These are phyloP conservation scores for Sebastes hubbsi DNA, from an alignment of 2,797 vertebrate genomes.

Conservation along the genomic window DNA sequence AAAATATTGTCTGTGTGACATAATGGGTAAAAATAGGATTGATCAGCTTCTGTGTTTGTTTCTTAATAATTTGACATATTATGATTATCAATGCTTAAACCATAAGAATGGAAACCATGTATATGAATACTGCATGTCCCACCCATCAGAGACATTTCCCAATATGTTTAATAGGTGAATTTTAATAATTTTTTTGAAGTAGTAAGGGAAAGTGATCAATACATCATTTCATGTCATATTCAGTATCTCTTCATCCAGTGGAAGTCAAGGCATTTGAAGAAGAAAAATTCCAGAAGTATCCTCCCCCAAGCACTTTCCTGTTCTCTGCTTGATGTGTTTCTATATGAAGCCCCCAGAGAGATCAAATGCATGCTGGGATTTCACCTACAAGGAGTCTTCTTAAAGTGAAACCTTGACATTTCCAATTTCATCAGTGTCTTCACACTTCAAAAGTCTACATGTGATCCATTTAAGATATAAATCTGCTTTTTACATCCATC, in stretches of 20 bases:
- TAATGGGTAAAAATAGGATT: neutral
- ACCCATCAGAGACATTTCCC: neutral
- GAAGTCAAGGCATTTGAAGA: neutral
- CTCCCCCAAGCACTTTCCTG: neutral
- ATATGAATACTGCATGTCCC: neutral
- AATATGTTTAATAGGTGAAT: neutral
- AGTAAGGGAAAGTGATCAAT: neutral
- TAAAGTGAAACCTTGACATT: conserved; percentile 15
- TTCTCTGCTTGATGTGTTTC: conserved; percentile 19
- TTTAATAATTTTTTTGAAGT: neutral
- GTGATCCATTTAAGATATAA: neutral
- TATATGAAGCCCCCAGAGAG: neutral
- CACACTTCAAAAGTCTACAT: neutral
- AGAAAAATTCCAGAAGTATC: neutral
- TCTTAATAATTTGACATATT: neutral
- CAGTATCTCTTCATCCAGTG: neutral
- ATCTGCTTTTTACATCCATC: neutral
- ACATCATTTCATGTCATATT: neutral
- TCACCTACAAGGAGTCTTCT: neutral
- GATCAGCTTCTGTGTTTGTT: neutral
- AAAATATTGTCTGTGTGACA: neutral
- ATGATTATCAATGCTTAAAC: neutral
- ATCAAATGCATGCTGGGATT: conserved; percentile 2
- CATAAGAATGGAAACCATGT: neutral
- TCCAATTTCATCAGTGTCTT: neutral